Evolutionary conservation across 2,797 vertebrate genomes (phyloP).

Genomic region (Thunnus albacares): DNA sequence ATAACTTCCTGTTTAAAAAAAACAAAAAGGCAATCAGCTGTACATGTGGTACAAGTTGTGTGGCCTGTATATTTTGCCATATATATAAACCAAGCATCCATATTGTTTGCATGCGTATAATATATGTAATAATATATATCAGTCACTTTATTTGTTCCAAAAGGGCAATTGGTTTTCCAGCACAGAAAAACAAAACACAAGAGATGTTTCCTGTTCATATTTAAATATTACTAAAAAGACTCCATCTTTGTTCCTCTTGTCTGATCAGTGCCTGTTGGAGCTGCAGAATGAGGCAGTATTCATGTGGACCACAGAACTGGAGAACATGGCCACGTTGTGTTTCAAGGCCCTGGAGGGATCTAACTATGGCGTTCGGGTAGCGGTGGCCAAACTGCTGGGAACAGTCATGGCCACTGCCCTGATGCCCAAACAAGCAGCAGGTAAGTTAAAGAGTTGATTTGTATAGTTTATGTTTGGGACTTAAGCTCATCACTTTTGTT

Average conservation of each 20-base stretch:
- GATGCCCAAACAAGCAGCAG: constrained; percentile 98
- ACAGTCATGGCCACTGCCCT: constrained; percentile 97
- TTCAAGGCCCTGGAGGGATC: constrained; percentile 98
- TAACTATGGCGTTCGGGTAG: constrained; percentile 96
- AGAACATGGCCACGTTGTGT: constrained; percentile 96
- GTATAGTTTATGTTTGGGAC: neutral
- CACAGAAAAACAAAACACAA: neutral
- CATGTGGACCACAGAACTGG: constrained; percentile 99
- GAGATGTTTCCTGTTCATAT: neutral
- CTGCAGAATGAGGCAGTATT: constrained; percentile 98
- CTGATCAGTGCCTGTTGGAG: constrained; percentile 93
- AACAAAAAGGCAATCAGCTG: neutral
- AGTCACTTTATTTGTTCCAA: neutral
- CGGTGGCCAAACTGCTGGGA: constrained; percentile 96
- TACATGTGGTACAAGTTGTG: neutral
- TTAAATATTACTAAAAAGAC: neutral
- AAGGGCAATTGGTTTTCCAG: neutral
- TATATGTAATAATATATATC: too few relatives aligned
- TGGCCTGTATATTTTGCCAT: neutral
- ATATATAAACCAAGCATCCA: neutral
- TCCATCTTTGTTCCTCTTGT: constrained; percentile 12
- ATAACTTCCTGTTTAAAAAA: constrained; percentile 20
- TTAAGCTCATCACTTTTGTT: neutral
- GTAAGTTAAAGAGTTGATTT: constrained; percentile 73
- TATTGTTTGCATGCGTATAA: neutral